A percentile compares a stretch with the other conserved stretches of the same genome.
These are phyloP conservation scores for Takifugu flavidus DNA, from an alignment of 2,113 vertebrate genomes.

Conservation along the genomic window DNA sequence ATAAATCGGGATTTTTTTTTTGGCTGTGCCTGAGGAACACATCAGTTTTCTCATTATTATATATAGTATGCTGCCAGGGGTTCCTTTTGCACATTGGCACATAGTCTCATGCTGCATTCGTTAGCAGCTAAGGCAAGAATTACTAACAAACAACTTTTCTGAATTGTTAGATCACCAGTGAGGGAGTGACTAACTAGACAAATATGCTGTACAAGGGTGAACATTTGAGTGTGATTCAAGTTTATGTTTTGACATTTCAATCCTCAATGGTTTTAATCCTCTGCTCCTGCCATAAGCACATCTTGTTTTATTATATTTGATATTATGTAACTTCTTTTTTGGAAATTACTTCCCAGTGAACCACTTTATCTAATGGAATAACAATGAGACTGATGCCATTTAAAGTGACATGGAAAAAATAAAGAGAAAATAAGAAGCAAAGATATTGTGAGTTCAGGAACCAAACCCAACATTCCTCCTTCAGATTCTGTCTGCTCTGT, in stretches of 20 bases:
- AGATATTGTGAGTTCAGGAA: too few relatives aligned
- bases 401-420: too few relatives aligned
- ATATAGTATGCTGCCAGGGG: background rate
- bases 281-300: too few relatives aligned
- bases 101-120: background rate
- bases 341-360: too few relatives aligned
- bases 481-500: too few relatives aligned
- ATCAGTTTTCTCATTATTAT: background rate
- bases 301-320: too few relatives aligned
- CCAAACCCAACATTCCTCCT: too few relatives aligned
- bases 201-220: slow-evolving; percentile 11
- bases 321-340: too few relatives aligned
- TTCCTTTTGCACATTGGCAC: background rate
- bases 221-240: slow-evolving; percentile 14
- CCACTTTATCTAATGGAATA: too few relatives aligned
- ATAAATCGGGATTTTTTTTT: slow-evolving; percentile 9
- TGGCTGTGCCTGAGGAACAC: background rate
- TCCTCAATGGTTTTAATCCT: slow-evolving; percentile 1
- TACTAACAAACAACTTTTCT: slow-evolving; percentile 24
- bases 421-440: too few relatives aligned
- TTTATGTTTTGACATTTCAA: slow-evolving; percentile 19
- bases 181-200: slow-evolving; percentile 30
- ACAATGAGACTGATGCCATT: too few relatives aligned
- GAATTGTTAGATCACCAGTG: slow-evolving; percentile 1
- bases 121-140: too few relatives aligned